Conservation (phyloP, 2,113 vertebrate genomes). For the Rhinopomastus cyanomelas region DNA sequence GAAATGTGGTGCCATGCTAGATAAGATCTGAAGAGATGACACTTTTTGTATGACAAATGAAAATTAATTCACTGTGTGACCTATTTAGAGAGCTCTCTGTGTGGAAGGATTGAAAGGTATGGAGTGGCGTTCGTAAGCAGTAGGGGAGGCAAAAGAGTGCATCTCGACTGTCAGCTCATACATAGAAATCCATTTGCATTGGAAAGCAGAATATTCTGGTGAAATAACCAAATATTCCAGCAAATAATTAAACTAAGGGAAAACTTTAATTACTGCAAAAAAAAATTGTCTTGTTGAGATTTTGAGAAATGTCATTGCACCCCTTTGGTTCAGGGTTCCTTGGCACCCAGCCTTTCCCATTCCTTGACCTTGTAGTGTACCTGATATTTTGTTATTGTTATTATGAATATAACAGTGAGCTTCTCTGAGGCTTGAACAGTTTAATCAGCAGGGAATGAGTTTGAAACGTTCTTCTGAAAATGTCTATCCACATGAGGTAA, state of each 20-base stretch:
- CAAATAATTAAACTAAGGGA: neutral
- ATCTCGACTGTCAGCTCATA: neutral
- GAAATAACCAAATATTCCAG: neutral
- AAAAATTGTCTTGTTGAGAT: neutral
- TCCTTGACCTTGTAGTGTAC: neutral
- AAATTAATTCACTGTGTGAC: constrained; percentile 41
- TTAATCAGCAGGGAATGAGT: neutral
- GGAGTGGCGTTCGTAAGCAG: neutral
- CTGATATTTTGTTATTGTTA: neutral
- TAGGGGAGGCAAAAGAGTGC: neutral
- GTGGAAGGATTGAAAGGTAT: neutral
- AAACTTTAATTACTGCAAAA: neutral
- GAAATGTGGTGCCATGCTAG: neutral
- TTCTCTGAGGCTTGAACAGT: neutral
- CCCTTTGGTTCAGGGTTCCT: neutral
- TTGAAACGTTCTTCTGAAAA: neutral
- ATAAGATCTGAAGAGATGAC: constrained; percentile 8
- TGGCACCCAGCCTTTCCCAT: neutral
- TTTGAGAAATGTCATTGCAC: neutral
- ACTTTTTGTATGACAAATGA: neutral
- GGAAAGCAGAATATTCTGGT: neutral
- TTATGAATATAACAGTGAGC: neutral
- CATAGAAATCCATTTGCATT: neutral
- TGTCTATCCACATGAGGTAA: too few relatives aligned
- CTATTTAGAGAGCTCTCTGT: constrained; percentile 13